Evolutionary conservation across 2,113 vertebrate species (phyloP).

Genomic region (Calidris pugnax): DNA sequence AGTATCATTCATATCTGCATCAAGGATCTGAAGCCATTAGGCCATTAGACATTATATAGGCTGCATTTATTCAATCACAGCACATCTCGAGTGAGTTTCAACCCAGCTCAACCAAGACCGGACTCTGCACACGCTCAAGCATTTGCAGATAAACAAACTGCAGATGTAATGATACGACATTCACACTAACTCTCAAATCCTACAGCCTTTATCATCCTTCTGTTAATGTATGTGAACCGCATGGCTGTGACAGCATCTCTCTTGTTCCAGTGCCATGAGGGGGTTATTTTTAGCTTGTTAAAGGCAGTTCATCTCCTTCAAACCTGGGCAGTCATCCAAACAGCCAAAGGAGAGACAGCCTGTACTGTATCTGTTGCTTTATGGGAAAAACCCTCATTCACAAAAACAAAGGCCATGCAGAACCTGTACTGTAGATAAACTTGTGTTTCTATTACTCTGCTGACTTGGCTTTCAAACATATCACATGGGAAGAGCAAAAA

Average conservation of each 20-base stretch:
- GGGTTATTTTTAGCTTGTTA: slow-evolving; percentile 66
- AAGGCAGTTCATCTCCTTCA: slow-evolving; percentile 70
- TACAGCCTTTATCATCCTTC: slow-evolving; percentile 10
- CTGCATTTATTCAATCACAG: background rate
- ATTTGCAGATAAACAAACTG: background rate
- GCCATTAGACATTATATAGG: background rate
- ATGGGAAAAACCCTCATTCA: slow-evolving; percentile 67
- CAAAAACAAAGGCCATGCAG: slow-evolving; percentile 32
- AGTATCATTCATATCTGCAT: background rate
- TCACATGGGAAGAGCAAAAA: background rate
- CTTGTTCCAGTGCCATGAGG: slow-evolving; percentile 46
- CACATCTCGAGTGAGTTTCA: background rate
- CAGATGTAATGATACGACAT: slow-evolving; percentile 57
- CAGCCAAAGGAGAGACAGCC: slow-evolving; percentile 68
- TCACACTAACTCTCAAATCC: slow-evolving; percentile 10
- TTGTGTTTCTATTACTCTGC: background rate
- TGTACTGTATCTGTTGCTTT: slow-evolving; percentile 58
- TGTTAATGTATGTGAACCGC: slow-evolving; percentile 10
- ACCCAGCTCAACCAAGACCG: background rate
- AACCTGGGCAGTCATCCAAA: slow-evolving; percentile 69
- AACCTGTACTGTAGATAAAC: slow-evolving; percentile 15
- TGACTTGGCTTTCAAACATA: background rate
- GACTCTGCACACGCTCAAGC: background rate
- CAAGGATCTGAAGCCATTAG: background rate
- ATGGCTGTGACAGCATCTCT: slow-evolving; percentile 33